Conservation (phyloP, 2,888 invertebrate species). For the Netelia virgata region DNA sequence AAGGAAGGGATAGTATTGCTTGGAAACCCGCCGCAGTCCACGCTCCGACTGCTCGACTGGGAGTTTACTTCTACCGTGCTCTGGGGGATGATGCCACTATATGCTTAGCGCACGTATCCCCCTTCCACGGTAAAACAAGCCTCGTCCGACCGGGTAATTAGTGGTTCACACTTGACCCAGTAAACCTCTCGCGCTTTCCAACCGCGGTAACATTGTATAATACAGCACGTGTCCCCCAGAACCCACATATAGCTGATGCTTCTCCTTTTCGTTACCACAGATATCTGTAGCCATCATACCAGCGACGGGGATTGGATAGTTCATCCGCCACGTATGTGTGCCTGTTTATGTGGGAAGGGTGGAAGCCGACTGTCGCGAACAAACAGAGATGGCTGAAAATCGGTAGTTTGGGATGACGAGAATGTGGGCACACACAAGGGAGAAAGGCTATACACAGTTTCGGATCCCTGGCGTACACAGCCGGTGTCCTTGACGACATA, state of each 20-base stretch:
- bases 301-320: conserved; percentile 37
- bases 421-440: conserved; percentile 23
- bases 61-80: conserved; percentile 43
- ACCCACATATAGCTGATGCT: conserved; percentile 8
- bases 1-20: conserved; percentile 39
- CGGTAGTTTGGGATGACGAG: conserved; percentile 26
- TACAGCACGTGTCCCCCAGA: conserved; percentile 29
- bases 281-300: conserved; percentile 24
- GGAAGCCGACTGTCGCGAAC: neutral
- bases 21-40: conserved; percentile 10
- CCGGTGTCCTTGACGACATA: conserved; percentile 34
- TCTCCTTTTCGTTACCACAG: neutral
- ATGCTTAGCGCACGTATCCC: conserved; percentile 3
- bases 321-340: conserved; percentile 5
- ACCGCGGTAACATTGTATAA: conserved; percentile 50
- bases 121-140: conserved; percentile 64
- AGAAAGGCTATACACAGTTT: conserved; percentile 19
- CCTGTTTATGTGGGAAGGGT: neutral
- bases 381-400: conserved; percentile 30
- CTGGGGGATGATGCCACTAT: conserved; percentile 22
- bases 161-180: conserved; percentile 79
- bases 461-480: conserved; percentile 31
- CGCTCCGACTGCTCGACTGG: conserved; percentile 3
- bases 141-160: conserved; percentile 74
- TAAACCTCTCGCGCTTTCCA: conserved; percentile 65